These are phyloP conservation scores for Antheraea assamensis DNA, from an alignment of 2,888 invertebrate species.

Conservation along the genomic window DNA sequence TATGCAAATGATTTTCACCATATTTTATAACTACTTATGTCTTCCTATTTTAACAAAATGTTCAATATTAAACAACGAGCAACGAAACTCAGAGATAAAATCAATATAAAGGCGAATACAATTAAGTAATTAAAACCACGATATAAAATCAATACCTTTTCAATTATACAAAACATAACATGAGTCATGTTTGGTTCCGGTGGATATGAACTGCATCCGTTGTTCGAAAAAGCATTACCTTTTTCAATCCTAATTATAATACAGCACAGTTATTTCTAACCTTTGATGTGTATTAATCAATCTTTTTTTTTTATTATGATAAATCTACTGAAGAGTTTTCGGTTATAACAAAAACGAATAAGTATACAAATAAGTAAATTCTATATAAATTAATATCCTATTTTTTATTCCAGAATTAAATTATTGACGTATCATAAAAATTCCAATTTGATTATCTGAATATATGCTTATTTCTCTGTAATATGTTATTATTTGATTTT, in stretches of 20 bases:
- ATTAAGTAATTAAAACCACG: constrained; percentile 14
- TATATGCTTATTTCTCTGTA: too few relatives aligned
- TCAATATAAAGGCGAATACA: neutral
- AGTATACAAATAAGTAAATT: neutral
- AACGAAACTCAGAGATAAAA: too few relatives aligned
- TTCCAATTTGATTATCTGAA: neutral
- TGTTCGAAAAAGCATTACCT: neutral
- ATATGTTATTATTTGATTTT: too few relatives aligned
- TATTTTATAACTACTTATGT: too few relatives aligned
- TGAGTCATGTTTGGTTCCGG: constrained; percentile 37
- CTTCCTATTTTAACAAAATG: constrained; percentile 17
- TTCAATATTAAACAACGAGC: constrained; percentile 6
- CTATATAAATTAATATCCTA: neutral
- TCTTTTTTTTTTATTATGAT: neutral
- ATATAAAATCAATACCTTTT: constrained; percentile 26
- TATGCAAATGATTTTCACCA: neutral
- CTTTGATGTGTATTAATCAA: neutral
- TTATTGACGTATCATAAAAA: neutral
- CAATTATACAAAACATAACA: constrained; percentile 29
- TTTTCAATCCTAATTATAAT: neutral
- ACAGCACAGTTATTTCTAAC: neutral
- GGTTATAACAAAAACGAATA: neutral
- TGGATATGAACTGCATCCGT: constrained; percentile 27
- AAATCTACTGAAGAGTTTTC: neutral
- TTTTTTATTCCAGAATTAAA: neutral